These are phyloP conservation scores for Pseudachorutes palmiensis DNA, from an alignment of 1,140 invertebrate genomes.

Conservation along the genomic window DNA sequence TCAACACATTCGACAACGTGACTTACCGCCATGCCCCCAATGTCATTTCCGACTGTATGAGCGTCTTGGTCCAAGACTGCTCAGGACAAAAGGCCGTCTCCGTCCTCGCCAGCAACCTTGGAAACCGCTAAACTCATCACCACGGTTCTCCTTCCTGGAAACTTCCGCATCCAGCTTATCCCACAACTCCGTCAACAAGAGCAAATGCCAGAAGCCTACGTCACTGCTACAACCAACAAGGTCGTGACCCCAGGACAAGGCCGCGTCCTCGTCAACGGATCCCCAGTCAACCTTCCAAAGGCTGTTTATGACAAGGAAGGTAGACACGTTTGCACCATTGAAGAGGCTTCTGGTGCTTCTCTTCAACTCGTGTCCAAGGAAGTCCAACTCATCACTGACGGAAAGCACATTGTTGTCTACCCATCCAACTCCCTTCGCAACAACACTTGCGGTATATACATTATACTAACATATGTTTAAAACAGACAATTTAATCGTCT, in stretches of 20 bases:
- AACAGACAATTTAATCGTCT: too few relatives aligned
- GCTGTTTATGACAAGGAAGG: background rate
- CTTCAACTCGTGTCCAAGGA: conserved; percentile 27
- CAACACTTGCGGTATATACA: conserved; percentile 26
- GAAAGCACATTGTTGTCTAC: conserved; percentile 24
- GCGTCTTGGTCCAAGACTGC: conserved; percentile 30
- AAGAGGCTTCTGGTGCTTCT: conserved; percentile 20
- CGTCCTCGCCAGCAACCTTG: conserved; percentile 24
- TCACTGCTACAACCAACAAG: background rate
- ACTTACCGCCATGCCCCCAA: conserved; percentile 14
- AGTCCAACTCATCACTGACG: conserved; percentile 28
- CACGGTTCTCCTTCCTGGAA: conserved; percentile 23
- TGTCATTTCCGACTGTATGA: conserved; percentile 20
- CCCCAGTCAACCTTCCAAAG: background rate
- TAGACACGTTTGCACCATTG: conserved; percentile 17
- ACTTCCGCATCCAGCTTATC: conserved; percentile 23
- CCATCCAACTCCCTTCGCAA: conserved; percentile 21
- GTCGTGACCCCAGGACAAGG: background rate
- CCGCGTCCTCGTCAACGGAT: conserved; percentile 6
- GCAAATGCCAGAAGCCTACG: background rate
- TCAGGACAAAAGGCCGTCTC: conserved; percentile 25
- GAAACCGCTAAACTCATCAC: conserved; percentile 11
- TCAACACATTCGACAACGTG: conserved; percentile 25
- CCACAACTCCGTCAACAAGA: conserved; percentile 7
- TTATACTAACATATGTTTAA: background rate